Evolutionary conservation across 2,888 invertebrate genomes (phyloP), one percentile per base, ranked within the genome.

Genomic region (Eremobia ochroleuca): DNA sequence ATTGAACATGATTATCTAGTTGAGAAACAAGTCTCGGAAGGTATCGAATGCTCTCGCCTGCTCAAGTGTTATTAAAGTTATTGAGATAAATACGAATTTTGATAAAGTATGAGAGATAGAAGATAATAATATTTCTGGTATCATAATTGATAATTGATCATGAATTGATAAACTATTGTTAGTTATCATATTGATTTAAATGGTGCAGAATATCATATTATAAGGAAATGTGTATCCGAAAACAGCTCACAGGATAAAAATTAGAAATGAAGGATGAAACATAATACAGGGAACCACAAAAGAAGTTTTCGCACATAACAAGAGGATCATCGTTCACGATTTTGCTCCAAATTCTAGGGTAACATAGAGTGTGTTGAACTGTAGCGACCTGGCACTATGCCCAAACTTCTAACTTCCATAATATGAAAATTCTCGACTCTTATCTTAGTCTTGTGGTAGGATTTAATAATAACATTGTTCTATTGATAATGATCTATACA

Each of bases 301-400:
- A 52, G 6, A 55, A 62, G 40, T 66, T 76, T 61, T 46, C 9
- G n/a, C 46, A 28, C 4, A 40, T 70, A 67, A 49, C 46, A 77
- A 77, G 25, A 70, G 62, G 62, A 77, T 77, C 40, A 52, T 46
- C 9, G 59, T 67, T 62, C 37, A 68, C 55, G 9, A 31, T 62
- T 71, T 71, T 49, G 62, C 61, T 58, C 75, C 59, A 68, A 68
- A 73, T 78, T 68, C 34, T 59, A n/a, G 28, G 43, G 49, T 74
- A 71, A 55, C 78, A 82, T 59, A 55, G n/a, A 40, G 72, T 59
- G 4, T 69, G 28, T 82, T 67, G 79, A 73, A 66, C 69, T 77
- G 69, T 59, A 15, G 25, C 46, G 34, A 75, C 49, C 79, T 79
- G 68, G 71, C 64, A 65, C 28, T 34, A 68, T 65, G 62, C 71